These are phyloP conservation scores for Ptychoptera albimana DNA, from an alignment of 2,888 invertebrate species.

Conservation along the genomic window DNA sequence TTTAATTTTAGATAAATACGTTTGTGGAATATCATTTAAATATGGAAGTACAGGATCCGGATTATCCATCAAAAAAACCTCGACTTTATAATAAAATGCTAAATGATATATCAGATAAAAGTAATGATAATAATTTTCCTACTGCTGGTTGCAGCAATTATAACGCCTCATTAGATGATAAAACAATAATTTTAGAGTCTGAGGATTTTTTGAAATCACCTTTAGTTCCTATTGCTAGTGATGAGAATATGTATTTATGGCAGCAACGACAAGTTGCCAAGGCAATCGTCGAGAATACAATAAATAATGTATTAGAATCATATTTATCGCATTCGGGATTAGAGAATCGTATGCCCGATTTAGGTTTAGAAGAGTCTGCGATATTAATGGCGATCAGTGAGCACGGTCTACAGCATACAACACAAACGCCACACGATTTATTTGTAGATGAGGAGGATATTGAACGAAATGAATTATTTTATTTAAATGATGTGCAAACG, in stretches of 20 bases:
- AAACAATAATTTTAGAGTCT: too few species aligned
- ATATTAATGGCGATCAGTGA: constrained; percentile 11
- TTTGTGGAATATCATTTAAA: too few species aligned
- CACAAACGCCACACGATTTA: not conserved
- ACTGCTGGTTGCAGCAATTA: too few species aligned
- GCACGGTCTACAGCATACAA: constrained; percentile 9
- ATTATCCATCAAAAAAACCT: too few species aligned
- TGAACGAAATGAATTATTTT: not conserved
- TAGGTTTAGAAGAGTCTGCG: constrained; percentile 9
- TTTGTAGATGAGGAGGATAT: not conserved
- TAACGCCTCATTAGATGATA: too few species aligned
- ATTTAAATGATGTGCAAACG: too few species aligned
- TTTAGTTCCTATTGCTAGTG: not conserved
- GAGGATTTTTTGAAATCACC: too few species aligned
- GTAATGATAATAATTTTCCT: too few species aligned
- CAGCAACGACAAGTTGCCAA: constrained; percentile 9
- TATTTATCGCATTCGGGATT: constrained; percentile 2
- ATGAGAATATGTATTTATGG: constrained; percentile 5
- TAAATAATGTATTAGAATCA: constrained; percentile 9
- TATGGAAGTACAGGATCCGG: too few species aligned
- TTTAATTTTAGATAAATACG: too few species aligned
- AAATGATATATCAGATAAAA: too few species aligned
- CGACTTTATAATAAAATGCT: too few species aligned
- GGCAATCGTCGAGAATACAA: constrained; percentile 10
- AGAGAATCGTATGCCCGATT: not conserved